A percentile compares a stretch with the other conserved stretches of the same genome.
Evolutionary conservation across 2,797 vertebrate species (phyloP).

Genomic region (Xiphorhynchus erythropygius): DNA sequence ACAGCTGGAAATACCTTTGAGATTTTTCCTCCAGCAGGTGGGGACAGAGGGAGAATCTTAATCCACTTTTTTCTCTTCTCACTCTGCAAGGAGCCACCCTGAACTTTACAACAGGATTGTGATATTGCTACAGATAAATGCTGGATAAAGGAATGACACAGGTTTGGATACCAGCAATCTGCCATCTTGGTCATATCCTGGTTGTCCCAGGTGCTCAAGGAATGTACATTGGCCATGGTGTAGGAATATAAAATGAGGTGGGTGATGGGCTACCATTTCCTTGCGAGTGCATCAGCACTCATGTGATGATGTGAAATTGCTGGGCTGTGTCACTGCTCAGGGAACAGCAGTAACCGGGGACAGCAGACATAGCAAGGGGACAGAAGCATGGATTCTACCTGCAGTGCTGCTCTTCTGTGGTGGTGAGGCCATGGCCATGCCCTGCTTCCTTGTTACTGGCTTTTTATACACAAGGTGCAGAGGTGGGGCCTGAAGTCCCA

Average conservation of each 20-base stretch:
- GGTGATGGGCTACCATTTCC: accelerated
- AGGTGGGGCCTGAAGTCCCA: neutral
- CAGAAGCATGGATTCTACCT: neutral
- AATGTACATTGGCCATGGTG: neutral
- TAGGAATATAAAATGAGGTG: neutral
- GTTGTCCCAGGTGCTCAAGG: neutral
- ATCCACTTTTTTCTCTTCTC: neutral
- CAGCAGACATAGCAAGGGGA: neutral
- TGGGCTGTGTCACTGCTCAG: neutral
- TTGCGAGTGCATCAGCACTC: neutral
- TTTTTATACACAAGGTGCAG: neutral
- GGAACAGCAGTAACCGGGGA: neutral
- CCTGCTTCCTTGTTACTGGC: neutral
- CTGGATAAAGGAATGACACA: neutral
- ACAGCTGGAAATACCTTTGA: neutral
- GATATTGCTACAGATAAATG: neutral
- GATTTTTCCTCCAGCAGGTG: neutral
- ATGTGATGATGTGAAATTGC: neutral
- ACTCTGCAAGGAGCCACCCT: neutral
- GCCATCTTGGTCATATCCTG: neutral
- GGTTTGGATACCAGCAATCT: neutral
- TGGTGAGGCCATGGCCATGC: accelerated
- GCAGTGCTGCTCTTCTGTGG: neutral
- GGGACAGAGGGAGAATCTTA: neutral
- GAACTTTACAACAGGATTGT: neutral